Evolutionary conservation across 2,113 vertebrate genomes (phyloP).

Genomic region (Pontoporia blainvillei): DNA sequence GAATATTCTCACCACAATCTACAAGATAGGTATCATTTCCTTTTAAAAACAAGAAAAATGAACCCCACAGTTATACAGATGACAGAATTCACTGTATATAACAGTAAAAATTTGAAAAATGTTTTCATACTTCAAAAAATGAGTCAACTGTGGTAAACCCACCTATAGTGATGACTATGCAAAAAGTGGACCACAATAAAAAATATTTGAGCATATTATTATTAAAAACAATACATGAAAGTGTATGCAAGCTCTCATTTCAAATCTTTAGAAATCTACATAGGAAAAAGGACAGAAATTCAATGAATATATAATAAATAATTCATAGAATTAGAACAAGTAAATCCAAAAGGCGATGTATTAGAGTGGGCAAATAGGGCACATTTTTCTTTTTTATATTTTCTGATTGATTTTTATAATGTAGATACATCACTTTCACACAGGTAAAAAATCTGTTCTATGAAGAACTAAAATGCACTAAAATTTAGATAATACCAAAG

Average conservation of each 20-base stretch:
- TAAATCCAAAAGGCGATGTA: not conserved
- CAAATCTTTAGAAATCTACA: not conserved
- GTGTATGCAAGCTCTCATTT: not conserved
- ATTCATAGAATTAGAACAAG: not conserved
- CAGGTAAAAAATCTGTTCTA: not conserved
- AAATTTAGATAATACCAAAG: not conserved
- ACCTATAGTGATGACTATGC: not conserved
- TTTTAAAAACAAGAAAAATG: not conserved
- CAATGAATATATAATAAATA: not conserved
- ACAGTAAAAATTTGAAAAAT: not conserved
- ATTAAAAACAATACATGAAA: not conserved
- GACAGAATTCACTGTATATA: not conserved
- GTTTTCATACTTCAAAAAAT: not conserved
- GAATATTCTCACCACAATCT: not conserved
- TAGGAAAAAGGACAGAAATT: not conserved
- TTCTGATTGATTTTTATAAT: not conserved
- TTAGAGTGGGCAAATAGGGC: not conserved
- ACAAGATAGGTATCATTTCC: not conserved
- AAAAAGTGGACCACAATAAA: not conserved
- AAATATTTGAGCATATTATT: not conserved
- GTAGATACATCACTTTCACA: not conserved
- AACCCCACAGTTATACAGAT: not conserved
- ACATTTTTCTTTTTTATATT: not conserved
- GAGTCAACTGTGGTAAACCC: not conserved
- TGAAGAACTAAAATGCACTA: not conserved